Base-by-base conservation (phyloP, 92 coral and sea anemone species). In the Parazoanthus darwini region DNA sequence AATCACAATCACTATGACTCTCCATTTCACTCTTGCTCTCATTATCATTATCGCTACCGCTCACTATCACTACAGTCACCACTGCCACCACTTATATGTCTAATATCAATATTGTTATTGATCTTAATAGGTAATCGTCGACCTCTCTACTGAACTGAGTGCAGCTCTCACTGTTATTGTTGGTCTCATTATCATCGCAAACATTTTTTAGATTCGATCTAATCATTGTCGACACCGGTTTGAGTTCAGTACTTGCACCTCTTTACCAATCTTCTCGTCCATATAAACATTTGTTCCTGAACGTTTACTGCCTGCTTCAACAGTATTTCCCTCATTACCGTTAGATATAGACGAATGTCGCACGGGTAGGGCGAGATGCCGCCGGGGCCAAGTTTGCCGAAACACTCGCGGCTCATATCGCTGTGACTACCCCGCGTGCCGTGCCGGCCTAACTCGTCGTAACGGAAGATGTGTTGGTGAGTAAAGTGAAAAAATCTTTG, bases 341-440 rank as follows among this genome's bases (percentile, higher is more conserved):
- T 67, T 79, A 44, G 82, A 79, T 26, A 51, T 44, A 3, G 66
- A 78, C 22, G 82, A 78, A 46, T 78, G 82, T 44, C 82, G 82
- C 59, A 78, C 58, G 23, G 56, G 56, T 13, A 42, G 58, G 7
- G 78, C 78, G 46, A 14, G 78, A 35, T 74, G 78, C 78, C 78
- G 25, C 23, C 78, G 1, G 6, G 78, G 78, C 16, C 78, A 74
- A 36, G 78, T 42, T 22, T 78, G 82, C 33, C 33, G 18, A 14
- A 78, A 78, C 82, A 42, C 58, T 6, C 15, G 11, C 22, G 59
- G 58, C 9, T 43, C 59, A 18, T 20, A 42, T 25, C 77, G 77
- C 7, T 73, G 77, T 33, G 1, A n/a, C 8, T 79, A 79, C 43
- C 82, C 38, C 8, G 38, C 36, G 3, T 79, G 63, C 25, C 66